These are phyloP conservation scores for Pachyseris speciosa DNA, from an alignment of 64 coral and sea anemone species.

Conservation along the genomic window DNA sequence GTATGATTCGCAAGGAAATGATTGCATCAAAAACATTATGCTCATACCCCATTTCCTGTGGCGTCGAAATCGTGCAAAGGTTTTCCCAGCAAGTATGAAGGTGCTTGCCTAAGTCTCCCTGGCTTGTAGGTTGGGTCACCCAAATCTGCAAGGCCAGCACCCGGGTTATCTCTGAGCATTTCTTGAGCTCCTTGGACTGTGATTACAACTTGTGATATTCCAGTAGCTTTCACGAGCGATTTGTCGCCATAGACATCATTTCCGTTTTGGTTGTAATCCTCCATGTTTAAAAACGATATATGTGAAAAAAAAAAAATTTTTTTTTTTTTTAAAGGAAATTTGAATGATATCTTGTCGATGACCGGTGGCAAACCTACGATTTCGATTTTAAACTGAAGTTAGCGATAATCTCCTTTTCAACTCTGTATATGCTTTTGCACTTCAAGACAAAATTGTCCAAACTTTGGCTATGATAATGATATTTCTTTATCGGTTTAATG, in stretches of 20 bases:
- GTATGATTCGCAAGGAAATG: no score
- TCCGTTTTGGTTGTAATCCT: neutral
- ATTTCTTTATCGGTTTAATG: neutral
- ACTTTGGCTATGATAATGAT: neutral
- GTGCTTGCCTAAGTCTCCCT: slow-evolving; percentile 18
- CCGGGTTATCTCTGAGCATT: neutral
- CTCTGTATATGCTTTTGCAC: neutral
- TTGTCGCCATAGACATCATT: neutral
- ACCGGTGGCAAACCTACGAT: no score
- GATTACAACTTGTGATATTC: neutral
- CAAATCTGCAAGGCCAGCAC: neutral
- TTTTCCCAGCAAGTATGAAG: slow-evolving; percentile 61
- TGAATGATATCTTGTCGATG: neutral
- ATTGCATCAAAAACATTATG: no score
- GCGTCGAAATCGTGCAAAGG: slow-evolving; percentile 72
- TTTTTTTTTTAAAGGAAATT: neutral
- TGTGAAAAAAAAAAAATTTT: neutral
- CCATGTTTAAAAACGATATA: neutral
- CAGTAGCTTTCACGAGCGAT: slow-evolving; percentile 6
- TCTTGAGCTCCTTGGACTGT: slow-evolving; percentile 1
- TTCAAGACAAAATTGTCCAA: neutral
- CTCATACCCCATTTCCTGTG: slow-evolving; percentile 21
- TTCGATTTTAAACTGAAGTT: no score
- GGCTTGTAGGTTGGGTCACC: neutral
- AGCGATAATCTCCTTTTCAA: no score